Conservation (phyloP, 1,140 invertebrate species). For the Pogonomyrmex barbatus region DNA sequence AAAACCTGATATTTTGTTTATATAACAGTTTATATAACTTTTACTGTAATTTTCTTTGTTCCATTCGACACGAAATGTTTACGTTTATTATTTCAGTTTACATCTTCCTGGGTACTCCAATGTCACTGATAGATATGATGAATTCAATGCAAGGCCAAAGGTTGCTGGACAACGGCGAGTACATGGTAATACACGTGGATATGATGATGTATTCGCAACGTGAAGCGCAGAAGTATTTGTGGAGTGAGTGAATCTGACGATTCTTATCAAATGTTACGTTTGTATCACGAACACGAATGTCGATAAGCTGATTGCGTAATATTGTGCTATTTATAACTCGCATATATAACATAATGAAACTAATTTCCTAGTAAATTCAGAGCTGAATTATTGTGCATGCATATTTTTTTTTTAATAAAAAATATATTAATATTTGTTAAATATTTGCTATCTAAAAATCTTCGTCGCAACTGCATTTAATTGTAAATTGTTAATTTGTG, state of each 20-base stretch:
- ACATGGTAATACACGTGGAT: constrained; percentile 98
- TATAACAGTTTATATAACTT: neutral
- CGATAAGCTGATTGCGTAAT: constrained; percentile 38
- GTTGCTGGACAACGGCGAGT: constrained; percentile 95
- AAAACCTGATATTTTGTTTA: neutral
- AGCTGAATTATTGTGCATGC: neutral
- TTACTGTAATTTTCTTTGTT: constrained; percentile 7
- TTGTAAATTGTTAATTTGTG: neutral
- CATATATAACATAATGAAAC: neutral
- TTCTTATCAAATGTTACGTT: constrained; percentile 24
- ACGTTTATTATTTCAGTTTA: constrained; percentile 89
- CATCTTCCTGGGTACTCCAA: constrained; percentile 94
- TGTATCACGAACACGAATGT: neutral
- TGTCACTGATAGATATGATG: constrained; percentile 95
- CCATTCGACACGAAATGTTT: neutral
- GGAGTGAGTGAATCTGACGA: constrained; percentile 89
- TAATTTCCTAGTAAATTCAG: constrained; percentile 13
- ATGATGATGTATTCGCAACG: constrained; percentile 93
- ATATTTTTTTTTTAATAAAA: neutral
- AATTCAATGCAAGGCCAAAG: constrained; percentile 94
- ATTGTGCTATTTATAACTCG: neutral
- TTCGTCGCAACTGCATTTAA: neutral
- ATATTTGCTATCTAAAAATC: neutral
- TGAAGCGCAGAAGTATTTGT: constrained; percentile 94
- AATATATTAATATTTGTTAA: neutral